Evolutionary conservation across 1,140 invertebrate species (phyloP).

Genomic region (Wiebesia pumilae): DNA sequence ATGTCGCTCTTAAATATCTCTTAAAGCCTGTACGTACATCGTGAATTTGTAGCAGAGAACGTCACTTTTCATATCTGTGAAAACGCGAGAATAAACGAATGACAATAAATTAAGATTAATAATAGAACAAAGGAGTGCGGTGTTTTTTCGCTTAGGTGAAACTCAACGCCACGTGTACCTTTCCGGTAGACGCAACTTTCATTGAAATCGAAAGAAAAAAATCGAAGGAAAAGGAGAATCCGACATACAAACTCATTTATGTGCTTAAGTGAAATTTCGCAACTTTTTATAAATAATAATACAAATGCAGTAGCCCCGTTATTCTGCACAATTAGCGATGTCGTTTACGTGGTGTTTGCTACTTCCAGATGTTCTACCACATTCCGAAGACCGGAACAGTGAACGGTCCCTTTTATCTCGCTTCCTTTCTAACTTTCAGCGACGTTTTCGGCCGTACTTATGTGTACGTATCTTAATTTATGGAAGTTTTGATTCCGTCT

Average conservation of each 20-base stretch:
- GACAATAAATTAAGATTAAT: constrained; percentile 32
- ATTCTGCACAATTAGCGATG: constrained; percentile 11
- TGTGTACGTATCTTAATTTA: neutral
- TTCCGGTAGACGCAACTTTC: constrained; percentile 22
- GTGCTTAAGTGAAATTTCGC: constrained; percentile 37
- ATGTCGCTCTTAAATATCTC: neutral
- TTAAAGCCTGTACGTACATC: neutral
- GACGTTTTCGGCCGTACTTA: neutral
- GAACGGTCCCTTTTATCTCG: constrained; percentile 2
- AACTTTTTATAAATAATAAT: constrained; percentile 22
- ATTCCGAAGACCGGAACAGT: neutral
- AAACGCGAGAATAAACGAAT: neutral
- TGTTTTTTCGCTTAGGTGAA: constrained; percentile 18
- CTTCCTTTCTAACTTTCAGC: constrained; percentile 35
- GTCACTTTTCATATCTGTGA: neutral
- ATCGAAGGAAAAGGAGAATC: neutral
- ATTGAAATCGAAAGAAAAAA: neutral
- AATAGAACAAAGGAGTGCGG: constrained; percentile 27
- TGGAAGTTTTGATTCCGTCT: neutral
- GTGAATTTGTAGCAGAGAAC: neutral
- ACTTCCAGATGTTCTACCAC: neutral
- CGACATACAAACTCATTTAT: constrained; percentile 3
- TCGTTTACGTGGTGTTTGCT: neutral
- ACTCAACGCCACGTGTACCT: constrained; percentile 28
- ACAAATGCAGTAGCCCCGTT: neutral